These are phyloP conservation scores for Hirudo medicinalis DNA, from an alignment of 1,140 invertebrate species.

Conservation along the genomic window DNA sequence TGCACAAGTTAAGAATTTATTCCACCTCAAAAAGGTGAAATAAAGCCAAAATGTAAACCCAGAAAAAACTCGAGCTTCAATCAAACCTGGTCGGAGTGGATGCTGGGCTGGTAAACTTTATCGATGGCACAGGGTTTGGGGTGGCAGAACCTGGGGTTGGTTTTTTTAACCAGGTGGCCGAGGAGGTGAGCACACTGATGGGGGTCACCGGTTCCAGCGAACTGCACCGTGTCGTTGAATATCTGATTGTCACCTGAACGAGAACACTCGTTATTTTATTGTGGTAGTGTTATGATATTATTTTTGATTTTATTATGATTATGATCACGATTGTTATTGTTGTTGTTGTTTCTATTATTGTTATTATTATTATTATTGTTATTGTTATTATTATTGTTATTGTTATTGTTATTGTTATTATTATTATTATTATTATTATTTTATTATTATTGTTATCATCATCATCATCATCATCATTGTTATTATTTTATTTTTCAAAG, in stretches of 20 bases:
- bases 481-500: too few relatives aligned
- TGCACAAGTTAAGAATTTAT: too few relatives aligned
- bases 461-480: background rate
- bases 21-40: too few relatives aligned
- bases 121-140: slow-evolving; percentile 36
- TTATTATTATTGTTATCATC: background rate
- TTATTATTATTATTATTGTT: background rate
- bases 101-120: slow-evolving; percentile 30
- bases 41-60: too few relatives aligned
- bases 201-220: slow-evolving; percentile 10
- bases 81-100: slow-evolving; percentile 22
- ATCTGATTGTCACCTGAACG: background rate
- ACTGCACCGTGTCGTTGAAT: background rate
- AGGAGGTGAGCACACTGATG: slow-evolving; percentile 6
- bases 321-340: background rate
- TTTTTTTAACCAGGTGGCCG: background rate
- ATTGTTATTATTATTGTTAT: slow-evolving; percentile 2
- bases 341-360: background rate
- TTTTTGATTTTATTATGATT: slow-evolving; percentile 2
- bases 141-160: slow-evolving; percentile 26
- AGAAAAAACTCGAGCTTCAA: background rate
- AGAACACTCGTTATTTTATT: background rate
- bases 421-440: background rate
- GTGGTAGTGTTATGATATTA: background rate
- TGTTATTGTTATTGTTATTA: slow-evolving; percentile 4